Percentiles rank a stretch among this genome's conserved stretches.
phyloP scores from a whole-genome alignment of 2,113 vertebrate genomes.

The Prinia subflava region DNA sequence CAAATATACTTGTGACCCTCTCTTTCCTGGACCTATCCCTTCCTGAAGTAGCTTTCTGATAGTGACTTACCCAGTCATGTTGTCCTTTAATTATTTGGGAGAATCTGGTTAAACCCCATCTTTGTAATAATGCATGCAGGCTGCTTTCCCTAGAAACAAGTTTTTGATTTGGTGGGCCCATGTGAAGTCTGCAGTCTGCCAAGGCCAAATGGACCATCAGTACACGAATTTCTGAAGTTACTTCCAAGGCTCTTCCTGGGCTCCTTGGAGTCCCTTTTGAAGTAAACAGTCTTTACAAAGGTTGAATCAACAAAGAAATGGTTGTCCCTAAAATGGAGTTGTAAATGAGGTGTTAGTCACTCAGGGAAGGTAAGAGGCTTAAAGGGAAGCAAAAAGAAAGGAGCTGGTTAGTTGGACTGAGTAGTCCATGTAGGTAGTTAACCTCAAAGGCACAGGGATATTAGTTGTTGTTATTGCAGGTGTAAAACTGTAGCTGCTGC shows the following conservation, averaged over 20 bases:
- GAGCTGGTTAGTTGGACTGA: neutral
- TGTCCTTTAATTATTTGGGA: neutral
- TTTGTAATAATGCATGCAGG: neutral
- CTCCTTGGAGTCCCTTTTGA: neutral
- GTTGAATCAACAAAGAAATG: neutral
- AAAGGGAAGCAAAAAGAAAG: neutral
- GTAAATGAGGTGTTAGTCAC: neutral
- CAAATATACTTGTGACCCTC: neutral
- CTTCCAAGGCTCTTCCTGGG: neutral
- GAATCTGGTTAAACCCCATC: neutral
- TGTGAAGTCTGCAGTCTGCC: neutral
- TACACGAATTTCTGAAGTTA: neutral
- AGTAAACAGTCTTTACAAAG: neutral
- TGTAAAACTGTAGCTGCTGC: neutral
- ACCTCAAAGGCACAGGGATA: neutral
- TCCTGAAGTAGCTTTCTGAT: neutral
- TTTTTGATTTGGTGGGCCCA: neutral
- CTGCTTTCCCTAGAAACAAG: neutral
- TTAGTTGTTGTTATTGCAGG: neutral
- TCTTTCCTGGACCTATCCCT: neutral
- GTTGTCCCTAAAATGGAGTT: neutral
- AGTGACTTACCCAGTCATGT: neutral
- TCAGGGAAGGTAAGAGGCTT: neutral
- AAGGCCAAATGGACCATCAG: neutral
- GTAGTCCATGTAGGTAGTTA: neutral